Base-by-base conservation (phyloP, 2,888 invertebrate genomes). In the Anarsia innoxiella region DNA sequence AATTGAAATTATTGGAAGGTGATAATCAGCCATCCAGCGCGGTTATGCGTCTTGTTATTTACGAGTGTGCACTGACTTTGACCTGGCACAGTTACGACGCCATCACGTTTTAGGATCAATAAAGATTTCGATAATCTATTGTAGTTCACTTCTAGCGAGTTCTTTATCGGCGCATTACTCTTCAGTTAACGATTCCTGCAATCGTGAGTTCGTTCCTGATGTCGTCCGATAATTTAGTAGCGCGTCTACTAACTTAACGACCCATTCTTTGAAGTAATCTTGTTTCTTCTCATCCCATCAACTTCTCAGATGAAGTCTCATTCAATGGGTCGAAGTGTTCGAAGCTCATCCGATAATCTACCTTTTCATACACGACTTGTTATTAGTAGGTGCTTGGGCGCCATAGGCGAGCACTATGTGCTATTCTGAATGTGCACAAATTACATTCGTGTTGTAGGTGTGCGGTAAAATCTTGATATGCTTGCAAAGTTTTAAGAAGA, bases 1-100 rank as follows among this genome's bases (percentile, higher is more conserved):
- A 61, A 57, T 53, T 63, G 66, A 61, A 63, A 59, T 53, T 56
- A 54, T 44, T 37, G 56, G 65, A 65, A 61, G 44, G 60, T 61
- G 67, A 56, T 66, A 67, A 66, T 64, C 59, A 59, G 54, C 59
- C 45, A 48, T 47, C 44, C 48, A 25, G 8, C 25, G n/a, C 45
- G 40, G 44, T 44, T 48, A 36, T 41, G 29, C 28, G 33, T 40
- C 46, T 41, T 40, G 30, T 33, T 38, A 39, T 60, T 56, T 57
- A 51, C 36, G 38, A 39, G 41, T 41, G 36, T 40, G 3, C n/a
- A 26, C 26, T n/a, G 45, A 55, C 53, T 57, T 56, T 53, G 49
- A 54, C 48, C 55, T 48, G 41, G 25, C 25, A 33, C 29, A 36
- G 40, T 48, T 42, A 47, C 37, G 42, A 43, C 30, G 41, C 36